A percentile compares a stretch with the other conserved stretches of the same genome.
Evolutionary conservation across 1,140 invertebrate genomes (phyloP).

Genomic region (Ostrea edulis): DNA sequence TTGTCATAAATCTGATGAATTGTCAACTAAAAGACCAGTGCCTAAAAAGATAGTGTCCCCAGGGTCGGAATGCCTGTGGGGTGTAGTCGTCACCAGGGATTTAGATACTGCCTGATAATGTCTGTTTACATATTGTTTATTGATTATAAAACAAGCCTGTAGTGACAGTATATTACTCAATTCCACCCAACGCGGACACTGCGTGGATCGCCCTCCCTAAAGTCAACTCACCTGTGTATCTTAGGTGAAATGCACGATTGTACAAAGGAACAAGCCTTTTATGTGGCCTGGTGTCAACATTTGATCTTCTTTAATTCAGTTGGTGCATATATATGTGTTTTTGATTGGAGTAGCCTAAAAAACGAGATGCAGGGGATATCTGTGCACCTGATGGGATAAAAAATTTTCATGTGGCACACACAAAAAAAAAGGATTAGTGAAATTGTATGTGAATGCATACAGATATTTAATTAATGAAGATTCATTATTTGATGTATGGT

Average conservation of each 20-base stretch:
- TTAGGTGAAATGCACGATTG: constrained; percentile 6
- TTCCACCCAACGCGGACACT: background rate
- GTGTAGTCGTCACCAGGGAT: background rate
- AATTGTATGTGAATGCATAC: background rate
- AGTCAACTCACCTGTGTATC: background rate
- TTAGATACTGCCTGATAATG: background rate
- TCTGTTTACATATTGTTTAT: constrained; percentile 34
- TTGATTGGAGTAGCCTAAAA: background rate
- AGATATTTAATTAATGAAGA: background rate
- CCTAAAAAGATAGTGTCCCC: constrained; percentile 18
- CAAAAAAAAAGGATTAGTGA: background rate
- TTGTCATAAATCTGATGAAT: constrained; percentile 25
- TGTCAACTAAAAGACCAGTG: constrained; percentile 25
- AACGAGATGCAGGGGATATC: background rate
- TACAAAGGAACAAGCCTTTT: background rate
- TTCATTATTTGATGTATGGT: background rate
- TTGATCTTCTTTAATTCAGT: constrained; percentile 1
- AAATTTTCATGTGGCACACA: constrained; percentile 20
- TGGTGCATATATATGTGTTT: background rate
- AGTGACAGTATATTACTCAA: constrained; percentile 2
- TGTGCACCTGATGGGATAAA: background rate
- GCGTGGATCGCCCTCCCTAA: background rate
- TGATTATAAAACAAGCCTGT: constrained; percentile 8
- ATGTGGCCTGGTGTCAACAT: background rate
- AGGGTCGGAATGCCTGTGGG: background rate